phyloP scores from a whole-genome alignment of 2,797 vertebrate genomes.

The Trematomus bernacchii region DNA sequence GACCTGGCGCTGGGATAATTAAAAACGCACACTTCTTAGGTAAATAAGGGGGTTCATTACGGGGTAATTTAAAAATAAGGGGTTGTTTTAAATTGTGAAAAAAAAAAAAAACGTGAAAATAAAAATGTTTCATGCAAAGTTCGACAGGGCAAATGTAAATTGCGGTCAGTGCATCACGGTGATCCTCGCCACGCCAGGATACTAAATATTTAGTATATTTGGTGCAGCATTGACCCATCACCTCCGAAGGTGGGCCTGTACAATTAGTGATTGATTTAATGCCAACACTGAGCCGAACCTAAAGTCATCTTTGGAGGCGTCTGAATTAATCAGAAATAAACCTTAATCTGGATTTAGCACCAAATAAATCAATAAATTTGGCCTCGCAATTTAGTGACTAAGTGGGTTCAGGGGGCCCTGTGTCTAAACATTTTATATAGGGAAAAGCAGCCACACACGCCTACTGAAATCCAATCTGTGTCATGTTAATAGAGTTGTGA shows the following conservation, averaged over 20 bases:
- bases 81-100: conserved; percentile 10
- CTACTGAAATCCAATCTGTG: conserved; percentile 54
- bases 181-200: conserved; percentile 19
- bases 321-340: conserved; percentile 49
- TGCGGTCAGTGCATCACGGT: conserved; percentile 1
- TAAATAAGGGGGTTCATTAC: conserved; percentile 11
- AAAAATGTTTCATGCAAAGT: conserved; percentile 6
- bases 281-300: conserved; percentile 35
- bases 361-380: conserved; percentile 42
- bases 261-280: conserved; percentile 60
- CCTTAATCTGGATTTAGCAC: conserved; percentile 5
- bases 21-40: conserved; percentile 31
- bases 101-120: background rate
- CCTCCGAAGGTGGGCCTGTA: conserved; percentile 47
- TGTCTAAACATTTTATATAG: conserved; percentile 45
- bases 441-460: conserved; percentile 62
- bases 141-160: conserved; percentile 1
- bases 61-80: conserved; percentile 4
- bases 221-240: conserved; percentile 58
- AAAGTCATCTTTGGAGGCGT: conserved; percentile 19
- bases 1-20: conserved; percentile 24
- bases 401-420: conserved; percentile 51
- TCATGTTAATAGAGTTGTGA: conserved; percentile 65
- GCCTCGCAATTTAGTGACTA: conserved; percentile 51
- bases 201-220: conserved; percentile 30